A percentile compares a stretch with the other conserved stretches of the same genome.
Conservation (phyloP, 2,113 vertebrate species). For the Tyto alba region DNA sequence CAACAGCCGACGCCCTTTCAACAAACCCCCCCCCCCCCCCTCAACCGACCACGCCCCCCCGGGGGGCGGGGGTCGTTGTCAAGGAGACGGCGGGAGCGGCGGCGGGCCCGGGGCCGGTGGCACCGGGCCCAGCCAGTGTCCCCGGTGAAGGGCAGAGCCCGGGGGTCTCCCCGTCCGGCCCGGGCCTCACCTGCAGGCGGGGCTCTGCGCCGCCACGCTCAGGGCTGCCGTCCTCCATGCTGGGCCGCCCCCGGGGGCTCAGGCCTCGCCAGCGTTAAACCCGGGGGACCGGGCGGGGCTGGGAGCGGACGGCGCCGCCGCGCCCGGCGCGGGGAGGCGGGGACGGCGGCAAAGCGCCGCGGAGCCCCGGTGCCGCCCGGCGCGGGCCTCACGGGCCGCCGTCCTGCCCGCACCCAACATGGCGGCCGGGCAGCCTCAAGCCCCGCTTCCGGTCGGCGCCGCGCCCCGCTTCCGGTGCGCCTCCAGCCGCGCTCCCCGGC, state of each 20-base stretch:
- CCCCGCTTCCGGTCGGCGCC: background rate
- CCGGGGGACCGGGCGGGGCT: background rate
- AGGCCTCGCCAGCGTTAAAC: background rate
- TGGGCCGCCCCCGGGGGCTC: conserved; percentile 5
- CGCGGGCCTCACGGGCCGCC: background rate
- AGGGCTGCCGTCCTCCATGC: background rate
- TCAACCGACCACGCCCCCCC: no score
- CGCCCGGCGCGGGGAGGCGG: no score
- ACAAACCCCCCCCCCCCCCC: no score
- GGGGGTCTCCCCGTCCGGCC: rapidly evolving
- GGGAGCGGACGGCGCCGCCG: background rate
- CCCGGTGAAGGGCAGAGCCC: no score
- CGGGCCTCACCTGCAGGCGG: background rate
- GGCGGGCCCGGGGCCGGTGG: no score
- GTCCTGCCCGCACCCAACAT: background rate
- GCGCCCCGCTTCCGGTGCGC: background rate
- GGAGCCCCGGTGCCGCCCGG: rapidly evolving
- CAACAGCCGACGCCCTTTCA: no score
- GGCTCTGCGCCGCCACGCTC: background rate
- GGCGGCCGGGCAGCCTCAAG: background rate
- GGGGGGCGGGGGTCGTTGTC: no score
- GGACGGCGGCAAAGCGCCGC: no score
- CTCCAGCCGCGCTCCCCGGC: no score
- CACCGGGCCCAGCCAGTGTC: background rate
- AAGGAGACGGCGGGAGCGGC: background rate